Evolutionary conservation across 2,888 invertebrate species (phyloP).

Genomic region (Harpalus rufipes): DNA sequence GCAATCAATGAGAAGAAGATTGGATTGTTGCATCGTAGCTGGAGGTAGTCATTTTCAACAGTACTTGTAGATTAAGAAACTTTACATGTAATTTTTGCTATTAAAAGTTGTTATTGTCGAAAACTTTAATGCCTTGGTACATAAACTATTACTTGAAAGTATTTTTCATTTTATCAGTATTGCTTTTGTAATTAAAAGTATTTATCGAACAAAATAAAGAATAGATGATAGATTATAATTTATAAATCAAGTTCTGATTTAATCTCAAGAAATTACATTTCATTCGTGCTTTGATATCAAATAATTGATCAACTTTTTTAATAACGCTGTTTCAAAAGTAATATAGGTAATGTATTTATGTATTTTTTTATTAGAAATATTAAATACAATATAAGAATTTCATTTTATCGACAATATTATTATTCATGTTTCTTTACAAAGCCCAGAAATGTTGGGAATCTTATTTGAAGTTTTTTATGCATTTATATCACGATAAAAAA

Average conservation of each 20-base stretch:
- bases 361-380: neutral
- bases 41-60: too few species aligned
- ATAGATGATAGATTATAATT: conserved; percentile 30
- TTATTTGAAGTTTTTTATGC: conserved; percentile 9
- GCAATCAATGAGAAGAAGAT: too few species aligned
- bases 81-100: too few species aligned
- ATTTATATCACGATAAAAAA: conserved; percentile 26
- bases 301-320: conserved; percentile 31
- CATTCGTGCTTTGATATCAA: conserved; percentile 14
- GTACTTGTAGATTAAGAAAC: too few species aligned
- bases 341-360: conserved; percentile 7
- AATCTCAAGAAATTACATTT: conserved; percentile 32
- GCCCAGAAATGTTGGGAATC: conserved; percentile 22
- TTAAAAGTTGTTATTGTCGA: too few species aligned
- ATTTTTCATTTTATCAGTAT: too few species aligned
- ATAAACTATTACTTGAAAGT: too few species aligned
- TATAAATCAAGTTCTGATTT: conserved; percentile 7
- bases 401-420: too few species aligned
- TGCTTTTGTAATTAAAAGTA: too few species aligned
- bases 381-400: neutral
- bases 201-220: too few species aligned
- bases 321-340: neutral
- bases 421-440: neutral
- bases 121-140: too few species aligned
- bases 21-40: too few species aligned